phyloP scores from a whole-genome alignment of 2,113 vertebrate species.

The Neodon shergylaensis region DNA sequence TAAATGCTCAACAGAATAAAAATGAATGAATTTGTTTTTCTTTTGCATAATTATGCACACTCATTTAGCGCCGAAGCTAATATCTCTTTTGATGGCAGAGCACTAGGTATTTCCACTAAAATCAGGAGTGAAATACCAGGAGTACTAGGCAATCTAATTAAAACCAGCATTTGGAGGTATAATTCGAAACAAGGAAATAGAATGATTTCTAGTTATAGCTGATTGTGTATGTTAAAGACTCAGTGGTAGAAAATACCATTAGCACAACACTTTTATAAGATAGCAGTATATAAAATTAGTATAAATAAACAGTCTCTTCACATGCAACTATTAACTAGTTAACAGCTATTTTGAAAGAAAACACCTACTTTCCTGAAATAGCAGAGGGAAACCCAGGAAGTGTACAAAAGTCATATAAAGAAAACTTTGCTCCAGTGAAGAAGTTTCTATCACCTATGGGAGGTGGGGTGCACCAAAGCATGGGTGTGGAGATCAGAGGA shows the following conservation, averaged over 20 bases:
- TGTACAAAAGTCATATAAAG: not conserved
- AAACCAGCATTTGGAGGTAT: not conserved
- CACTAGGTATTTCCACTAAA: not conserved
- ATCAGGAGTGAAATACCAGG: not conserved
- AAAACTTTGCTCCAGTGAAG: not conserved
- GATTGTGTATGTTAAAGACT: not conserved
- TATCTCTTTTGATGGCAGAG: constrained; percentile 19
- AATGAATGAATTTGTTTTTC: not conserved
- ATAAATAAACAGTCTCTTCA: not conserved
- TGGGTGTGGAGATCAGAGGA: not conserved
- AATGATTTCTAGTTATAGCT: not conserved
- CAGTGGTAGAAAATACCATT: not conserved
- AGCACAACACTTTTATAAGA: constrained; percentile 4
- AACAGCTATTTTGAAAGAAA: constrained; percentile 28
- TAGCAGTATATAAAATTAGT: constrained; percentile 16
- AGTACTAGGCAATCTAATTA: not conserved
- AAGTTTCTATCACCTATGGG: not conserved
- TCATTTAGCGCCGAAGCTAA: not conserved
- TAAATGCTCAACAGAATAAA: constrained; percentile 26
- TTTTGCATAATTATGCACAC: not conserved
- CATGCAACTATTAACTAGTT: not conserved
- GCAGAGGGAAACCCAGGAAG: not conserved
- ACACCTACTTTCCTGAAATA: not conserved
- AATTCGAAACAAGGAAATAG: constrained; percentile 44
- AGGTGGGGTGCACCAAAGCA: not conserved